phyloP scores from a whole-genome alignment of 2,113 vertebrate genomes.

The Aix galericulata region DNA sequence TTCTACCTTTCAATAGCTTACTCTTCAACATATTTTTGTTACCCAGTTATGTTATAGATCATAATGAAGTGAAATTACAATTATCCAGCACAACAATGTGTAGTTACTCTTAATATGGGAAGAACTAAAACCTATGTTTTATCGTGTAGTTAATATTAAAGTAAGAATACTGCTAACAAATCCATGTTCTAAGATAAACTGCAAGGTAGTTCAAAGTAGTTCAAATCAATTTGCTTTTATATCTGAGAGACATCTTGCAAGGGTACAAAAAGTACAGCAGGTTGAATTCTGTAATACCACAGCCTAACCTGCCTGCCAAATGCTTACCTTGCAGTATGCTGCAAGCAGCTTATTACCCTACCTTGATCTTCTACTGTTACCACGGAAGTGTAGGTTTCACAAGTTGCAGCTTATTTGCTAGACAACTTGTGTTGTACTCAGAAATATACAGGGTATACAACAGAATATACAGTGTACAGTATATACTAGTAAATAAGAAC shows the following conservation, averaged over 20 bases:
- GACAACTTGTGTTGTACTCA: not conserved
- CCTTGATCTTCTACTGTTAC: not conserved
- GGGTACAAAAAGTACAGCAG: not conserved
- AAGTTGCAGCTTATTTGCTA: not conserved
- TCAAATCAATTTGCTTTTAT: not conserved
- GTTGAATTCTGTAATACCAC: not conserved
- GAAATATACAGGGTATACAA: not conserved
- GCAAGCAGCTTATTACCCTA: not conserved
- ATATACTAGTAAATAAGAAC: not conserved
- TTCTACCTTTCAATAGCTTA: not conserved
- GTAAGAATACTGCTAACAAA: not conserved
- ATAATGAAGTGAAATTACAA: not conserved
- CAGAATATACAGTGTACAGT: not conserved
- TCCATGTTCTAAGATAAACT: not conserved
- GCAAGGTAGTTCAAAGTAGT: not conserved
- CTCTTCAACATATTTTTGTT: not conserved
- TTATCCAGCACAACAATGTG: not conserved
- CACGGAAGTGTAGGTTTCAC: not conserved
- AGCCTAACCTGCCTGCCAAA: not conserved
- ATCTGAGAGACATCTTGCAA: not conserved
- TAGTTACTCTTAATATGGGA: not conserved
- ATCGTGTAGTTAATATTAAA: not conserved
- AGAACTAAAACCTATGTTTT: not conserved
- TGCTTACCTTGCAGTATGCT: not conserved
- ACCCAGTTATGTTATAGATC: not conserved